Percentiles rank a stretch among this genome's conserved stretches.
These are phyloP conservation scores for Silurus aristotelis DNA, from an alignment of 2,797 vertebrate species.

Conservation along the genomic window DNA sequence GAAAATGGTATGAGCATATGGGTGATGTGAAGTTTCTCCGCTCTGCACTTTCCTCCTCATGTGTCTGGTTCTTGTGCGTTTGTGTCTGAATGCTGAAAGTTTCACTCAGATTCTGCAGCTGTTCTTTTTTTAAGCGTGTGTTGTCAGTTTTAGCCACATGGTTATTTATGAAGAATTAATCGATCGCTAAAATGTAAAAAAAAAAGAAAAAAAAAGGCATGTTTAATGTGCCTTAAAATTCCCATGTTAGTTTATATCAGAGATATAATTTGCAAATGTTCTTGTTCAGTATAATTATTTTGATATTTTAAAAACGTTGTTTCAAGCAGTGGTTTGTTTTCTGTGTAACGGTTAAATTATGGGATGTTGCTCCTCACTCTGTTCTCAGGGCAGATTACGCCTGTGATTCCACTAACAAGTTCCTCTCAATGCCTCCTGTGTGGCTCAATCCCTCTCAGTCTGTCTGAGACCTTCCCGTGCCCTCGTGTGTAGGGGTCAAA, in stretches of 20 bases:
- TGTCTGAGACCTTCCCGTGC: no score
- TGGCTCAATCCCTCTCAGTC: no score
- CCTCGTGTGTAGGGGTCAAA: no score
- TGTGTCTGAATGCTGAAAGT: neutral
- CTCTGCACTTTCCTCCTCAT: no score
- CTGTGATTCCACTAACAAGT: neutral
- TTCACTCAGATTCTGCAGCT: neutral
- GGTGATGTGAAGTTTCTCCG: neutral
- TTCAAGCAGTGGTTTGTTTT: neutral
- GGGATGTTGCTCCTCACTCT: neutral
- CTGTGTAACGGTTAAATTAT: neutral
- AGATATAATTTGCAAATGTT: no score
- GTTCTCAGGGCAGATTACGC: neutral
- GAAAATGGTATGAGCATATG: conserved; percentile 83
- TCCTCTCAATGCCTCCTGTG: neutral
- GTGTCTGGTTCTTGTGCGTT: neutral
- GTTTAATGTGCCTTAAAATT: neutral
- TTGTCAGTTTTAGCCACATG: neutral
- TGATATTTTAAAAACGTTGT: no score
- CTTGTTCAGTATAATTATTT: no score
- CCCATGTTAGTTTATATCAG: neutral
- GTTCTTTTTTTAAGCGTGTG: neutral
- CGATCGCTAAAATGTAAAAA: neutral
- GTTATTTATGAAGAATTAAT: neutral
- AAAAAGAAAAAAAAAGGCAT: no score